Conservation (phyloP, 2,888 invertebrate species). For the Tetropium fuscum region DNA sequence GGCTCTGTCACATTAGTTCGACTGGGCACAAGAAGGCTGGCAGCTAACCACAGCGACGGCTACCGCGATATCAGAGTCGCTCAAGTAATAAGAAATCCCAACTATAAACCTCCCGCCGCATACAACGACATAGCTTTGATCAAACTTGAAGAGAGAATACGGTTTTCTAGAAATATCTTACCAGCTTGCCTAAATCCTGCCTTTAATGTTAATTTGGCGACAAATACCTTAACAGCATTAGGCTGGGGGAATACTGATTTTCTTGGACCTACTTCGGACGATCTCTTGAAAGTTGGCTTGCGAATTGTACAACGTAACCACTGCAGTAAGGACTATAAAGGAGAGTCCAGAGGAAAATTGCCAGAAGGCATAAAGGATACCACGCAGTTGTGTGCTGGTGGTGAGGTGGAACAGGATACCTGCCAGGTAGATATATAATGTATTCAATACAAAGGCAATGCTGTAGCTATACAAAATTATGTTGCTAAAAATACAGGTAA, state of each 20-base stretch:
- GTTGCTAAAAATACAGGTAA: too few species aligned
- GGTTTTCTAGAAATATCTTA: background rate
- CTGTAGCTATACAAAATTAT: too few species aligned
- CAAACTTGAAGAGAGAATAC: slow-evolving; percentile 5
- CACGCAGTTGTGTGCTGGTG: slow-evolving; percentile 13
- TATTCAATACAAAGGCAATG: too few species aligned
- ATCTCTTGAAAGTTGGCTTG: background rate
- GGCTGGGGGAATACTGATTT: slow-evolving; percentile 17
- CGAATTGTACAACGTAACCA: background rate
- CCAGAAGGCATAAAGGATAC: slow-evolving; percentile 8
- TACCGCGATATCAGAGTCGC: background rate
- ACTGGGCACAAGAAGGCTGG: slow-evolving; percentile 1
- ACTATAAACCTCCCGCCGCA: background rate
- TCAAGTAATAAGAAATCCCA: background rate
- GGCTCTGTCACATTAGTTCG: slow-evolving; percentile 10
- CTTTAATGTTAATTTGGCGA: slow-evolving; percentile 9
- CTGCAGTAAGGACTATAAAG: slow-evolving; percentile 1
- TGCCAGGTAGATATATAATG: slow-evolving; percentile 5
- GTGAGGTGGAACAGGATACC: slow-evolving; percentile 3
- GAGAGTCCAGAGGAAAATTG: slow-evolving; percentile 3
- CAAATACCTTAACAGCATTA: background rate
- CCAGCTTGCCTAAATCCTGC: slow-evolving; percentile 16
- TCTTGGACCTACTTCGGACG: slow-evolving; percentile 9
- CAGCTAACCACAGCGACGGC: background rate
- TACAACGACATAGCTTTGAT: slow-evolving; percentile 22